Base-by-base conservation (phyloP, 2,113 vertebrate genomes). In the Ammodytes dubius region DNA sequence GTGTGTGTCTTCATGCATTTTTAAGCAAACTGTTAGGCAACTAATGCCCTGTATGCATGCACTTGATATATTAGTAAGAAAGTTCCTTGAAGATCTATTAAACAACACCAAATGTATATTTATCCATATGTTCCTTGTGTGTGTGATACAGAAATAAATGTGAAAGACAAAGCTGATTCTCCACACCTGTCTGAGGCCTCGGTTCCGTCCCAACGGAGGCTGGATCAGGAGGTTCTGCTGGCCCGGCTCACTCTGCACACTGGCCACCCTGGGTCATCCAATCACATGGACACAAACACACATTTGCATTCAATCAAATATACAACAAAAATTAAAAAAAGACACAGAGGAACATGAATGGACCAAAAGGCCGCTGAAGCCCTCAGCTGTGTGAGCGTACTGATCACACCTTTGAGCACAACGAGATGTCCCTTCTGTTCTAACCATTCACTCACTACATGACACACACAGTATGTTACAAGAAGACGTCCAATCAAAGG, bases 221-320 rank as follows among this genome's bases (percentile, higher is more conserved):
- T 99, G 98, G 84, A 97, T 85, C 3, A 99, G 96, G 53, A 98
- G 95, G 89, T 97, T 99, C n/a, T 99, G 98, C 74, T 99, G 98
- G 66, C 98, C 98, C 0, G 98, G 98, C 82, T 99, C 98, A 2
- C 98, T 99, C 94, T 99, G 98, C 68, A 99, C 96, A 7, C 98
- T 99, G 40, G 98, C 98, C 83, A 99, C 98, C 96, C 98, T 99
- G 95, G 91, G 88, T 74, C 43, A 87, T 11, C 57, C 66, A 79
- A 86, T 70, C 77, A 65, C 2, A 79, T n/a, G 13, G 7, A 71
- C 53, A 63, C 37, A 43, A 2, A 65, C 63, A 37, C 57, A 68
- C 11, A 73, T 35, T 35, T 35, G 37, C 19, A 60, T 13, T 27
- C 10, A 65, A 17, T 70, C 5, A 58, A 5, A 56, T 35, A 63